These are phyloP conservation scores for Gobiocypris rarus DNA, from an alignment of 2,113 vertebrate species.

Conservation along the genomic window DNA sequence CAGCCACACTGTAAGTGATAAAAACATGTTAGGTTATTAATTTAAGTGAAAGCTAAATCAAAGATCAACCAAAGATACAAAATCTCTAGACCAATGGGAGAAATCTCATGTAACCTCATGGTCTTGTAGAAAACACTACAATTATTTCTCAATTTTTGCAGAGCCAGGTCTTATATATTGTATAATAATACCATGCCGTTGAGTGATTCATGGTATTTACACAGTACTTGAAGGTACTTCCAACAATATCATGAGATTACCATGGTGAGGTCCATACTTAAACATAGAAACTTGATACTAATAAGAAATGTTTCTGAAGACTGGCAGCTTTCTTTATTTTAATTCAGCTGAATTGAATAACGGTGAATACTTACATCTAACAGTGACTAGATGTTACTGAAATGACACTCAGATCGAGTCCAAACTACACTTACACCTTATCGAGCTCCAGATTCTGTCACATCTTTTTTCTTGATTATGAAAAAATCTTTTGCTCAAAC, in stretches of 20 bases:
- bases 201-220: too few relatives aligned
- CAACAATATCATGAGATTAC: too few relatives aligned
- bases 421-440: background rate
- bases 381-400: conserved; percentile 36
- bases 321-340: too few relatives aligned
- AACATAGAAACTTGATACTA: too few relatives aligned
- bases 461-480: background rate
- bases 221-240: too few relatives aligned
- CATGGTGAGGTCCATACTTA: too few relatives aligned
- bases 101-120: background rate
- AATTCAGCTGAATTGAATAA: background rate
- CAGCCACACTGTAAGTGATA: background rate
- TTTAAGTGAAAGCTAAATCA: conserved; percentile 48
- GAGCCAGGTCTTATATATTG: background rate
- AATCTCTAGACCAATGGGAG: background rate
- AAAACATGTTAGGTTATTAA: background rate
- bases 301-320: too few relatives aligned
- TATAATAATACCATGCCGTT: too few relatives aligned
- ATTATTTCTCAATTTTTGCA: background rate
- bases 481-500: background rate
- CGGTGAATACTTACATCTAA: background rate
- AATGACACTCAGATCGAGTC: conserved; percentile 20
- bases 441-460: background rate
- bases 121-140: background rate
- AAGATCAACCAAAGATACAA: conserved; percentile 29